Percentiles rank a stretch among this genome's conserved stretches.
These are phyloP conservation scores for Paraescarpia echinospica DNA, from an alignment of 1,140 invertebrate genomes.

Conservation along the genomic window DNA sequence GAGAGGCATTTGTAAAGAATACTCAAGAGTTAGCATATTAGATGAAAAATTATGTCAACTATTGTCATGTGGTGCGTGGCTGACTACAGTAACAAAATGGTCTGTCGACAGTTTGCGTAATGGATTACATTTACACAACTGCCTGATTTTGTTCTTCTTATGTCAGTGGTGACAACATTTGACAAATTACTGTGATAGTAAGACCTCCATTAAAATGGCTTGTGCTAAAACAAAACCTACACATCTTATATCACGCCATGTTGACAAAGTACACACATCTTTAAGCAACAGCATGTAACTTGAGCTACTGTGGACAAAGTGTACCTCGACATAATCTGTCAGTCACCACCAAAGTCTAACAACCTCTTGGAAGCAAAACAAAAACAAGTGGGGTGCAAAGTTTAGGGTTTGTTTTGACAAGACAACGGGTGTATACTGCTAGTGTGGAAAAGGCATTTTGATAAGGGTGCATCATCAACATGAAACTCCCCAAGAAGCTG, in stretches of 20 bases:
- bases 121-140: too few relatives aligned
- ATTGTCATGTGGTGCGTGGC: too few relatives aligned
- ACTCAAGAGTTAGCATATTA: too few relatives aligned
- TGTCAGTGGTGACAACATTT: too few relatives aligned
- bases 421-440: neutral
- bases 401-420: neutral
- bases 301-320: neutral
- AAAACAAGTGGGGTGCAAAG: neutral
- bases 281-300: neutral
- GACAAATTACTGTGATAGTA: too few relatives aligned
- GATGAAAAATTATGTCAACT: too few relatives aligned
- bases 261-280: neutral
- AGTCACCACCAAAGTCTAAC: neutral
- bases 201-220: neutral
- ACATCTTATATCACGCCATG: neutral
- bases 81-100: too few relatives aligned
- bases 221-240: neutral
- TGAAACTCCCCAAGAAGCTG: neutral
- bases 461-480: neutral
- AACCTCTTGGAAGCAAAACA: neutral
- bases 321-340: neutral
- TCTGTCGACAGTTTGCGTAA: too few relatives aligned
- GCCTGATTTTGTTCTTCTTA: too few relatives aligned
- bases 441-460: neutral
- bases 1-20: too few relatives aligned